Evolutionary conservation across 2,113 vertebrate genomes (phyloP).

Genomic region (Gulo gulo): DNA sequence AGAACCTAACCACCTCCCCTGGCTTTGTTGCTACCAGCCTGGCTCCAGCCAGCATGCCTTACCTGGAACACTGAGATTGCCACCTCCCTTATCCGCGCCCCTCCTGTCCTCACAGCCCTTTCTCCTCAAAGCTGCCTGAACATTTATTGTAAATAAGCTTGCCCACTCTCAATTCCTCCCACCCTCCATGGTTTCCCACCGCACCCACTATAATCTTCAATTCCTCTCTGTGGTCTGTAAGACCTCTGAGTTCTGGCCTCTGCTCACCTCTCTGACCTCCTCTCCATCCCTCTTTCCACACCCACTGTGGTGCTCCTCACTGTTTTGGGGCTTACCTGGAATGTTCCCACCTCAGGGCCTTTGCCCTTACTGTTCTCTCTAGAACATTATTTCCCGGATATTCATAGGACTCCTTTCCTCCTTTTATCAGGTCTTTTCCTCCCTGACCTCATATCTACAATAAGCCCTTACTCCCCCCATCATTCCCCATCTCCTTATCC

Average conservation of each 20-base stretch:
- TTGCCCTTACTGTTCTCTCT: background rate
- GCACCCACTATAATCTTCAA: background rate
- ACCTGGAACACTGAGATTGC: fast-evolving
- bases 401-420: background rate
- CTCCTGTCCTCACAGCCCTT: too few relatives aligned
- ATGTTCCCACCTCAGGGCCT: background rate
- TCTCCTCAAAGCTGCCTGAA: background rate
- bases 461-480: fast-evolving
- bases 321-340: too few relatives aligned
- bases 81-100: fast-evolving
- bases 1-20: background rate
- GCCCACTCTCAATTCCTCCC: background rate
- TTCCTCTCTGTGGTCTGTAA: background rate
- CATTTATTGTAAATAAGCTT: background rate
- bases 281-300: too few relatives aligned
- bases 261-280: too few relatives aligned
- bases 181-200: background rate
- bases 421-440: background rate
- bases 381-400: background rate
- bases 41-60: too few relatives aligned
- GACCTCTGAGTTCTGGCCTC: background rate
- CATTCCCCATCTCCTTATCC: background rate
- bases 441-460: background rate
- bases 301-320: fast-evolving
- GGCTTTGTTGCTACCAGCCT: background rate